Evolutionary conservation across 2,113 vertebrate genomes (phyloP).

Genomic region (Myanophis thanlyinensis): DNA sequence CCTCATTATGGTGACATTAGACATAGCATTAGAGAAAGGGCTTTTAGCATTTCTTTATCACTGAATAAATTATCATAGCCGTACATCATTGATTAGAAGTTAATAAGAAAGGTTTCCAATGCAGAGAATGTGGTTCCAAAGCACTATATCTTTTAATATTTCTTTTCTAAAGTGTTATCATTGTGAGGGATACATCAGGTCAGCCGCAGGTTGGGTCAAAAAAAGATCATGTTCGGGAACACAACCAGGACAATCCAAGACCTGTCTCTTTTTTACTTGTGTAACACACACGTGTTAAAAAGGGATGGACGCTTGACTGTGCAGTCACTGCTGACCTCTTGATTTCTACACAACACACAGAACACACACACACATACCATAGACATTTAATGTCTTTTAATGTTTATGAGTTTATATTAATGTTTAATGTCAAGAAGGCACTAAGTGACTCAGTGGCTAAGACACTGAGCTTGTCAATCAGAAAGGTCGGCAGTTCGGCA

Average conservation of each 20-base stretch:
- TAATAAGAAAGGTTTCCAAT: background rate
- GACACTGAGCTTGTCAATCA: too few relatives aligned
- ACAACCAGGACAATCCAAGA: background rate
- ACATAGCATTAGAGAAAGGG: background rate
- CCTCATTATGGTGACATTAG: background rate
- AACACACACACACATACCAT: background rate
- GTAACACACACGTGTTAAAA: background rate
- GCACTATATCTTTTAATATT: background rate
- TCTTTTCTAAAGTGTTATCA: background rate
- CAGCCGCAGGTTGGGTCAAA: background rate
- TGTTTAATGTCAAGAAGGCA: too few relatives aligned
- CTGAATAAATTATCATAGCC: background rate
- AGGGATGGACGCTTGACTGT: background rate
- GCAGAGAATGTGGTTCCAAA: background rate
- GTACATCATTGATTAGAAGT: background rate
- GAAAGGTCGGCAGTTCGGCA: too few relatives aligned
- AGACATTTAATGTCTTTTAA: background rate
- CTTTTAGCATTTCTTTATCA: background rate
- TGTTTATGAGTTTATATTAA: too few relatives aligned
- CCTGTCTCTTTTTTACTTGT: background rate
- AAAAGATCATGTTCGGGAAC: background rate
- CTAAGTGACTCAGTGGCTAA: too few relatives aligned
- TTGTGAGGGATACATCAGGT: background rate
- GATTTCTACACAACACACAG: too few relatives aligned
- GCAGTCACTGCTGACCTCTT: background rate